Percentiles rank a stretch among this genome's conserved stretches.
phyloP scores from a whole-genome alignment of 2,888 invertebrate species.

The Teinopalpus imperialis region DNA sequence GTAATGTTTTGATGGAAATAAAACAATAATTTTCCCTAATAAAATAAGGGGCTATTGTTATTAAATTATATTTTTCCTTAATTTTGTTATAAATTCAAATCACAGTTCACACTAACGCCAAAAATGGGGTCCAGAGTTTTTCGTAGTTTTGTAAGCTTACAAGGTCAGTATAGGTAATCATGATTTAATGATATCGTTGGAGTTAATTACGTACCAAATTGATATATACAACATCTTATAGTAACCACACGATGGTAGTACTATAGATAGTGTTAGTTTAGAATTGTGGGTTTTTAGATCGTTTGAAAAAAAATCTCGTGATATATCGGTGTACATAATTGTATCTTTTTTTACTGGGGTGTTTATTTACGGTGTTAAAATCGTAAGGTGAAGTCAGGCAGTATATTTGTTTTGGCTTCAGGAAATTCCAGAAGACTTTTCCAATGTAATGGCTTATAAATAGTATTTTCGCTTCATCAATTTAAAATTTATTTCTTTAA shows the following conservation, averaged over 20 bases:
- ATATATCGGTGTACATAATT: too few relatives aligned
- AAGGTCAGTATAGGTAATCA: constrained; percentile 98
- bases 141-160: constrained; percentile 97
- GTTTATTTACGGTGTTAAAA: constrained; percentile 96
- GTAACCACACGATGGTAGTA: constrained; percentile 98
- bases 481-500: too few relatives aligned
- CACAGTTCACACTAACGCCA: too few relatives aligned
- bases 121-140: constrained; percentile 99
- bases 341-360: constrained; percentile 79
- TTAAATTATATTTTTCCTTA: too few relatives aligned
- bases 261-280: constrained; percentile 95
- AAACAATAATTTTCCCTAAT: constrained; percentile 11
- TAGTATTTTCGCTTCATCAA: constrained; percentile 98
- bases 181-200: constrained; percentile 95
- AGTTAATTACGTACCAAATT: constrained; percentile 96
- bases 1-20: constrained; percentile 12
- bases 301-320: too few relatives aligned
- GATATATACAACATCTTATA: constrained; percentile 98
- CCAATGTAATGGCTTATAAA: constrained; percentile 99
- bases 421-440: constrained; percentile 98
- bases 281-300: background rate
- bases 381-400: constrained; percentile 95
- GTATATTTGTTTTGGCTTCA: constrained; percentile 98
- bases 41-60: constrained; percentile 89
- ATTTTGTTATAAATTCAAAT: too few relatives aligned